Evolutionary conservation across 1,140 invertebrate genomes (phyloP).

Genomic region (Bombus confusus): DNA sequence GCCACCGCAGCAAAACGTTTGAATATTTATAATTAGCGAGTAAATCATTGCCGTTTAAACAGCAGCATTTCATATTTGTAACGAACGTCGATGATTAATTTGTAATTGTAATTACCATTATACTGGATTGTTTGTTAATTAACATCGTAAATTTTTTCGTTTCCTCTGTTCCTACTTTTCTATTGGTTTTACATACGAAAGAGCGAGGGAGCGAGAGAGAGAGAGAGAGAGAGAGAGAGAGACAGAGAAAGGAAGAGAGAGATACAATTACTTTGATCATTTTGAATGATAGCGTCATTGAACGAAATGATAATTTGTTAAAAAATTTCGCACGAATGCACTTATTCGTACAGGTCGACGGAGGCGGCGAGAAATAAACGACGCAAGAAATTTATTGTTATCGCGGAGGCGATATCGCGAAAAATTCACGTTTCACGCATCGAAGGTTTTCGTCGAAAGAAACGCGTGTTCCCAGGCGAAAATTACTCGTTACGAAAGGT

Average conservation of each 20-base stretch:
- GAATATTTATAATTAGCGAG: slow-evolving; percentile 34
- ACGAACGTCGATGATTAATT: slow-evolving; percentile 4
- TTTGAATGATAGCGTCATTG: not conserved
- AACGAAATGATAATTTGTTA: not conserved
- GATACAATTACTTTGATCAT: not conserved
- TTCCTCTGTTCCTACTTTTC: too few relatives aligned
- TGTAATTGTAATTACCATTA: slow-evolving; percentile 20
- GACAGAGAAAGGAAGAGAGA: too few relatives aligned
- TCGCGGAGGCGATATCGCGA: slow-evolving; percentile 1
- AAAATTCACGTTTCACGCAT: slow-evolving; percentile 15
- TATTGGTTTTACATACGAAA: not conserved
- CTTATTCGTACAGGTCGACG: not conserved
- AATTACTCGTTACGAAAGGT: not conserved
- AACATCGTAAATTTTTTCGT: not conserved
- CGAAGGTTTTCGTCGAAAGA: not conserved
- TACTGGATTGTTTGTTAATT: not conserved
- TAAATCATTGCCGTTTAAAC: slow-evolving; percentile 24
- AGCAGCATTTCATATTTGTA: slow-evolving; percentile 4
- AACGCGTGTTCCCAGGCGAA: not conserved
- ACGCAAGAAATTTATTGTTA: slow-evolving; percentile 11
- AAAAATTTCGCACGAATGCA: not conserved
- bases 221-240: too few relatives aligned
- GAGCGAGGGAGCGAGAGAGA: not conserved
- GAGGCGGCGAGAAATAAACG: not conserved
- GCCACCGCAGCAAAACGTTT: not conserved